Base-by-base conservation (phyloP, 2,797 vertebrate genomes). In the Xiphophorus birchmanni region DNA sequence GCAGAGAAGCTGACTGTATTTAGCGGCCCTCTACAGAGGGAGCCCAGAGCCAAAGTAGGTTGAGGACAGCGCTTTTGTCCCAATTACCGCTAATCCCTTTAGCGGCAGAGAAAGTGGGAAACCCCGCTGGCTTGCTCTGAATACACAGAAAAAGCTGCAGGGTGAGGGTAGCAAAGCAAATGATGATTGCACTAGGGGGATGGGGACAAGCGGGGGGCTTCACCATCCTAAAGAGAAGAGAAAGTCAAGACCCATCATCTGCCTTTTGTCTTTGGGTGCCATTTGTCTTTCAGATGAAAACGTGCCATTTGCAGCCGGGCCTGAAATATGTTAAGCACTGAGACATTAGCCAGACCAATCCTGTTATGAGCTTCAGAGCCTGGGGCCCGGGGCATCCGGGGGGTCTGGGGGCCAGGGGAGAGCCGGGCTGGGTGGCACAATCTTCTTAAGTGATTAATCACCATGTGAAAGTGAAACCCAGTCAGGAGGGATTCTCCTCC, bases 391-490 rank as follows among this genome's bases (percentile, higher is more conserved):
- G 52, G 52, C 23, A 9, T 54, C 52, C 8, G 52, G 52, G 9
- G 8, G 9, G 23, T 4, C 52, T 54, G 23, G 52, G 35, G 75
- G 67, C 47, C 37, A 60, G 56, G 18, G n/a, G 32, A 44, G 56
- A 26, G 26, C 29, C 18, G 63, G 60, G 37, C 47, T 56, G 80
- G 86, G 18, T 81, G 79, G 74, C 9, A 35, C 90, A 94, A 94
- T 94, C 94, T 95, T 87, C 94, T 95, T 95, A 95, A 94, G 95
- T 92, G 91, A 94, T 95, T 95, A 94, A 95, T 95, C 94, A 91
- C 87, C 92, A 95, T 95, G 92, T 93, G 93, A 95, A 96, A 95
- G 92, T 91, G 92, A 92, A 86, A 91, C 91, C 90, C 81, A 87
- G 84, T 79, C 82, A 91, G 88, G 86, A 91, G 88, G 86, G 87